Base-by-base conservation (phyloP, 2,113 vertebrate genomes). In the Daboia siamensis region DNA sequence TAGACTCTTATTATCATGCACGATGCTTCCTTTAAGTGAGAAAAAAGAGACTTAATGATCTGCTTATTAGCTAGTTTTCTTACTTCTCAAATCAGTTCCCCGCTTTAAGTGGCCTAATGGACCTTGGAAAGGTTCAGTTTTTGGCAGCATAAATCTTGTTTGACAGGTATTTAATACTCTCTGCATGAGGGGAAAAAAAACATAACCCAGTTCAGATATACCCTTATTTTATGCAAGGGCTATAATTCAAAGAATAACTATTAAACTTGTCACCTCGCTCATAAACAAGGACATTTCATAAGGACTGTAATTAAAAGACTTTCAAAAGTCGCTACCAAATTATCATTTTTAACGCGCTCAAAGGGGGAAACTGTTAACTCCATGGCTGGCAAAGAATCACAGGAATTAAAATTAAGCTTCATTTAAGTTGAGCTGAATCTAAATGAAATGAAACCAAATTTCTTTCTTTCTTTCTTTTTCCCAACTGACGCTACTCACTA, bases 31-130 rank as follows among this genome's bases (percentile, higher is more conserved):
- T 33, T 86, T 55, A 86, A 85, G 7, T n/a, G 46, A 51, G 17
- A 10, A 87, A 13, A 52, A 56, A 61, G 39, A 48, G 44, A 91
- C 85, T 61, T 91, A 91, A 87, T 86, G 85, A 91, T 86, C 85
- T 56, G 54, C 29, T 91, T 61, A 91, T 91, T 86, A 12, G 8
- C 29, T 17, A 33, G 44, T 17, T 21, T 86, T 80, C 86, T 61
- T 91, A 48, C 59, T 29, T 61, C 55, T 86, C 39, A 87, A 64
- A 86, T 86, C 90, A 86, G 24, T 54, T 90, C 33, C 39, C 39
- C 2, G 9, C 11, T 61, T 86, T 59, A 55, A 86, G 46, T 59
- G 23, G 46, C 20, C 90, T 51, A 64, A 87, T 15, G 29, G 46
- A n/a, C 51, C 57, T 87, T 44, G 39, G 74, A 57, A 84, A 17